These are phyloP conservation scores for Indicator indicator DNA, from an alignment of 2,113 vertebrate genomes.

Conservation along the genomic window DNA sequence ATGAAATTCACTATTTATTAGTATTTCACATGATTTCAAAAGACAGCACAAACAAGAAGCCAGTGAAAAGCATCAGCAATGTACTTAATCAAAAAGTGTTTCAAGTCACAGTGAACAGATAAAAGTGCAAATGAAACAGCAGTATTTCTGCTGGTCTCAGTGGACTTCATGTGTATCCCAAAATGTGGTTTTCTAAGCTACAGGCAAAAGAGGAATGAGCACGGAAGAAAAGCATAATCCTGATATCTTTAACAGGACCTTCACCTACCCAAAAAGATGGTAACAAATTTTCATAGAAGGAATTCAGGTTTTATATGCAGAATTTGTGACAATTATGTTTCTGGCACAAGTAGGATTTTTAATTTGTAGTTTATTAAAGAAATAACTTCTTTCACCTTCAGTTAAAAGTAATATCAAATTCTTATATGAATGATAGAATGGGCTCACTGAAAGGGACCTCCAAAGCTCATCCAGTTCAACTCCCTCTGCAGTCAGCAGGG, in stretches of 20 bases:
- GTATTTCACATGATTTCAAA: neutral
- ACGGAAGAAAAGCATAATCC: neutral
- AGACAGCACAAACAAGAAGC: neutral
- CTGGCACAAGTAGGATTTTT: neutral
- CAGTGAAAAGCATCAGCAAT: neutral
- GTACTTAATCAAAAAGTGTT: neutral
- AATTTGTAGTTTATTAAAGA: neutral
- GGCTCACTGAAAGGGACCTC: too few species aligned
- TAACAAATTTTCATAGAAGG: neutral
- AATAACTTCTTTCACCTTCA: neutral
- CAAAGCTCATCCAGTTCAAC: too few species aligned
- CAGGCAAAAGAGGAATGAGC: neutral
- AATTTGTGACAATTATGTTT: neutral
- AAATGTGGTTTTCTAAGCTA: neutral
- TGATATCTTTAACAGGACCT: neutral
- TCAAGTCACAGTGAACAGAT: neutral
- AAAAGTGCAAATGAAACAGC: neutral
- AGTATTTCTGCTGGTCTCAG: neutral
- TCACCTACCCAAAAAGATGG: neutral
- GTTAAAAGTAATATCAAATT: neutral
- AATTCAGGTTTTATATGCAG: neutral
- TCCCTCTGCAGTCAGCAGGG: too few species aligned
- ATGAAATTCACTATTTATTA: neutral
- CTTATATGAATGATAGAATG: neutral
- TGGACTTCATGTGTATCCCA: neutral